Evolutionary conservation across 1,140 invertebrate species (phyloP).

Genomic region (Varroa destructor): DNA sequence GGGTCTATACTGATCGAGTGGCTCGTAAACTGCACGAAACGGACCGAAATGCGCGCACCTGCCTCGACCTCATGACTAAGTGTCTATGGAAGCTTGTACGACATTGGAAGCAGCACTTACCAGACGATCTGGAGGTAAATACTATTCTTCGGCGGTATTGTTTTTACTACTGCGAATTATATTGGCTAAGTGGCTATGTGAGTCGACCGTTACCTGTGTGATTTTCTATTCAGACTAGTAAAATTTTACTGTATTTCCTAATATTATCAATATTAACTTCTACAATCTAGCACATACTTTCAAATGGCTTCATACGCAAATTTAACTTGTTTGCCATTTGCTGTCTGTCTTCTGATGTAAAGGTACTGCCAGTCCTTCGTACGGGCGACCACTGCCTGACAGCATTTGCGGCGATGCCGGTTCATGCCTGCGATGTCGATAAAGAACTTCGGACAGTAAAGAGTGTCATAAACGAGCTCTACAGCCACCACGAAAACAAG

Average conservation of each 20-base stretch:
- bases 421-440: slow-evolving; percentile 21
- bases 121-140: slow-evolving; percentile 11
- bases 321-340: too few species aligned
- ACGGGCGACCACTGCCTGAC: slow-evolving; percentile 16
- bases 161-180: too few species aligned
- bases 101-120: slow-evolving; percentile 26
- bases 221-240: too few species aligned
- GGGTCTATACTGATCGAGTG: slow-evolving; percentile 18
- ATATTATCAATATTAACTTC: too few species aligned
- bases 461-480: slow-evolving; percentile 14
- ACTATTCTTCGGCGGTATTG: too few species aligned
- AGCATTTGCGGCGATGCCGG: slow-evolving; percentile 20
- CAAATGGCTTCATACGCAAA: too few species aligned
- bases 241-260: too few species aligned
- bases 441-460: slow-evolving; percentile 21
- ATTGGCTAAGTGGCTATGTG: too few species aligned
- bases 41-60: slow-evolving; percentile 11
- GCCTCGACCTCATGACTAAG: slow-evolving; percentile 23
- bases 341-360: too few species aligned
- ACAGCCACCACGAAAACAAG: slow-evolving; percentile 20
- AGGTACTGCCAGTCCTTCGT: slow-evolving; percentile 19
- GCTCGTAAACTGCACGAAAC: slow-evolving; percentile 13
- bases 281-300: too few species aligned
- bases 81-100: slow-evolving; percentile 26
- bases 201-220: too few species aligned